Conservation (phyloP, 2,888 invertebrate species). For the Macroteleia sp. region DNA sequence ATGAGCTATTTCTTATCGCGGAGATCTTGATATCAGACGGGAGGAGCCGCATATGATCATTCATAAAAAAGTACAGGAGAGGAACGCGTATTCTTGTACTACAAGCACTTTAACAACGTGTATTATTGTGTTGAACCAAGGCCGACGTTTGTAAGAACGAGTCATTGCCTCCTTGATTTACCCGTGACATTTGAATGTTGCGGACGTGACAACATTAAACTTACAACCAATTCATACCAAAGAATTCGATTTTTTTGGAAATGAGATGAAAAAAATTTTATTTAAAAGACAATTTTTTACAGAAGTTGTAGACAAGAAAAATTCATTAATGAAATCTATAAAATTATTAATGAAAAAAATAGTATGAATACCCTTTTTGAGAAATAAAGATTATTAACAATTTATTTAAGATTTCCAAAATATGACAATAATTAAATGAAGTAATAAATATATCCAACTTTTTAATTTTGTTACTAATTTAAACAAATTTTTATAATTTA, state of each 20-base stretch:
- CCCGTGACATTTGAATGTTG: conserved; percentile 60
- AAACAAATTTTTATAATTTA: no score
- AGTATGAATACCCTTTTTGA: no score
- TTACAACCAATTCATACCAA: conserved; percentile 27
- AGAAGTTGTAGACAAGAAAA: no score
- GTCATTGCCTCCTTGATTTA: conserved; percentile 41
- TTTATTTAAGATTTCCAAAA: no score
- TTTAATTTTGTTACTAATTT: no score
- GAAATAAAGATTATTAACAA: no score
- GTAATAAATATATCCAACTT: no score
- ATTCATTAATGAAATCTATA: no score
- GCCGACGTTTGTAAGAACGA: conserved; percentile 20
- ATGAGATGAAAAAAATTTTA: no score
- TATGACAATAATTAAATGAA: no score
- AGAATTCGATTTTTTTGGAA: conserved; percentile 17
- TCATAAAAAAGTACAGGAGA: conserved; percentile 27
- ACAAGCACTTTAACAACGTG: conserved; percentile 24
- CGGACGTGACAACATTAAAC: conserved; percentile 43
- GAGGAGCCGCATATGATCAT: conserved; percentile 40
- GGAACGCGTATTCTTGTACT: conserved; percentile 17
- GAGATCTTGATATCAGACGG: conserved; percentile 32
- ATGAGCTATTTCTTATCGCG: conserved; percentile 37
- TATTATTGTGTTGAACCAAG: conserved; percentile 37
- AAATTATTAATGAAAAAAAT: no score
- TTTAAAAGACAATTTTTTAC: no score